Evolutionary conservation across 2,888 invertebrate species (phyloP), one percentile per base, ranked within the genome.

Genomic region (Campaea margaritaria): DNA sequence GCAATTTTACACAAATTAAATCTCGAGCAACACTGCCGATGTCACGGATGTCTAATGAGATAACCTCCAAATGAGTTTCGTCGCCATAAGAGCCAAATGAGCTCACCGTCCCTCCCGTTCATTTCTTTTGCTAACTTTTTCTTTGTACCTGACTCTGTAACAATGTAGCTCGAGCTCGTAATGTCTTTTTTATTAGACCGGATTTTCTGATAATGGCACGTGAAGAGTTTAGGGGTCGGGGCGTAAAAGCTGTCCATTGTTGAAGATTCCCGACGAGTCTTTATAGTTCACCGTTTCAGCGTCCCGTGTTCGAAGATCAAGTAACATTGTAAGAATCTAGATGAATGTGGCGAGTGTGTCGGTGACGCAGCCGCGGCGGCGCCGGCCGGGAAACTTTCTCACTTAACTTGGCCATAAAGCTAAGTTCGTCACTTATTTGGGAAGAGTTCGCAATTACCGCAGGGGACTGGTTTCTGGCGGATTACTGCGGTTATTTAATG

Each of bases 351-450:
- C n/a, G 14, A 34, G 44, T 45, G 42, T 44, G 53, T 31, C 52
- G 55, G 55, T 27, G 54, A 21, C 56, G 62, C 67, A 81, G 85
- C 58, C 83, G 47, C 58, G 65, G 58, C 67, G 86, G 82, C 86
- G 83, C 61, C 71, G 45, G 36, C 0, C 70, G 45, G 36, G 3
- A 70, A 86, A 86, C 77, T 87, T 87, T 70, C 69, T 71, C 78
- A 78, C 82, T 31, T 31, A 31, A 31, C 78, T 81, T 74, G 53
- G 70, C 72, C 73, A 80, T 86, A 85, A 86, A 84, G 76, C 78
- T 74, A 82, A 83, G 78, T 83, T 82, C 67, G 64, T 71, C 75
- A 74, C 80, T 84, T 78, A 78, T 79, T 78, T 70, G 69, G 68
- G 70, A 75, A 76, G 73, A 77, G 65, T 77, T 73, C 60, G 69